Base-by-base conservation (phyloP, 2,113 vertebrate species). In the Mellivora capensis region DNA sequence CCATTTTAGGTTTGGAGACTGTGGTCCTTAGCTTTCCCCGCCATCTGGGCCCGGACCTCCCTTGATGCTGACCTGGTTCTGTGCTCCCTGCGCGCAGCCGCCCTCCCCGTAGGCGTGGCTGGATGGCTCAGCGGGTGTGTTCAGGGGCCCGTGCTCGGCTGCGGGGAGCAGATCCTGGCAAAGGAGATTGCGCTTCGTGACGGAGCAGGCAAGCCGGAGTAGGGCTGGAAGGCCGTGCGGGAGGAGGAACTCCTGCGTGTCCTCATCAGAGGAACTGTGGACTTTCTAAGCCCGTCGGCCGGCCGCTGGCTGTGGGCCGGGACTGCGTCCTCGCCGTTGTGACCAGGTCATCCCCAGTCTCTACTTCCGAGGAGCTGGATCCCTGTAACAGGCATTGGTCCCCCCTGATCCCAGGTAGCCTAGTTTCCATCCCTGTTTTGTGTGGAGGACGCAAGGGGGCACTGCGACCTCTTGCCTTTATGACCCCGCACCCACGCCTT, bases 291-390 rank as follows among this genome's bases (percentile, higher is more conserved):
- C 23, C 7, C 2, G 39, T 76, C 25, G 2, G 72, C 25, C 13
- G 5, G 23, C 39, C 3, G 72, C 13, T 5, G 23, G 25, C 23
- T 27, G 4, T 39, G 37, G 71, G 72, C 39, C 39, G 44, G 39
- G 39, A 27, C 71, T 44, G 13, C 1, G 72, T 44, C 39, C 39
- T 44, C 6, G 0, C 39, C 2, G 3, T 3, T 12, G 72, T 6
- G 12, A 7, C 39, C 6, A 0, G 21, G 7, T 44, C 39, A 0
- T 29, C 25, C 1, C 0, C 1, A 14, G 42, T 17, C 13, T 76
- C 25, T 39, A 5, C 72, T 12, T 23, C 39, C 71, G 3, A 27
- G 72, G 39, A 42, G 39, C 37, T 6, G 1, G 12, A 15, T 23
- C 23, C 0, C 6, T 42, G 23, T 14, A 7, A 25, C 39, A 27